These are phyloP conservation scores for Orgyia antiqua DNA, from an alignment of 2,888 invertebrate species.

Conservation along the genomic window DNA sequence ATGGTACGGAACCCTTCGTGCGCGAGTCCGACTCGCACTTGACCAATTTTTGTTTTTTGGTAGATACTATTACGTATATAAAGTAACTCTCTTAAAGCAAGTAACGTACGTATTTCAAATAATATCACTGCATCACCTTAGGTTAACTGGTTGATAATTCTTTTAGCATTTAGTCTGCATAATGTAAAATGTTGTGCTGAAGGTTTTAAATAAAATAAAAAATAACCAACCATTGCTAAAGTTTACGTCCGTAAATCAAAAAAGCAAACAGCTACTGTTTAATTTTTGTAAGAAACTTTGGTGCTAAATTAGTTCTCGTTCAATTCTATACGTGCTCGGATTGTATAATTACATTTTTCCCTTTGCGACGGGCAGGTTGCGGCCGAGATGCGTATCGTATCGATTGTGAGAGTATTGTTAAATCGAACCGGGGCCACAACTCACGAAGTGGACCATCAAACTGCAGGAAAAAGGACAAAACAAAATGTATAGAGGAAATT, in stretches of 20 bases:
- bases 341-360: slow-evolving; percentile 65
- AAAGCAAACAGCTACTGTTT: slow-evolving; percentile 21
- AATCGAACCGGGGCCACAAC: slow-evolving; percentile 71
- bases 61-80: no score
- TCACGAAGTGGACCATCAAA: slow-evolving; percentile 73
- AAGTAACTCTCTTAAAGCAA: no score
- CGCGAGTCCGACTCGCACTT: no score
- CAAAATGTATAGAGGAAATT: slow-evolving; percentile 79
- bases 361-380: slow-evolving; percentile 41
- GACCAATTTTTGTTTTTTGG: no score
- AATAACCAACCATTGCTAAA: no score
- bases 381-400: slow-evolving; percentile 64
- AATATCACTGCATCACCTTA: no score
- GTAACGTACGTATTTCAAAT: no score
- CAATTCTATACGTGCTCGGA: slow-evolving; percentile 60
- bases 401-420: slow-evolving; percentile 60
- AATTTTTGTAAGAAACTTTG: slow-evolving; percentile 45
- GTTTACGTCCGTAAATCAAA: slow-evolving; percentile 17
- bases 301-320: slow-evolving; percentile 69
- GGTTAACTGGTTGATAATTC: no score
- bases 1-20: no score
- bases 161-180: no score
- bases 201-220: no score
- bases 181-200: no score
- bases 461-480: slow-evolving; percentile 76